Evolutionary conservation across 1,140 invertebrate genomes (phyloP), one percentile per base, ranked within the genome.

Genomic region (Ectropis grisescens): DNA sequence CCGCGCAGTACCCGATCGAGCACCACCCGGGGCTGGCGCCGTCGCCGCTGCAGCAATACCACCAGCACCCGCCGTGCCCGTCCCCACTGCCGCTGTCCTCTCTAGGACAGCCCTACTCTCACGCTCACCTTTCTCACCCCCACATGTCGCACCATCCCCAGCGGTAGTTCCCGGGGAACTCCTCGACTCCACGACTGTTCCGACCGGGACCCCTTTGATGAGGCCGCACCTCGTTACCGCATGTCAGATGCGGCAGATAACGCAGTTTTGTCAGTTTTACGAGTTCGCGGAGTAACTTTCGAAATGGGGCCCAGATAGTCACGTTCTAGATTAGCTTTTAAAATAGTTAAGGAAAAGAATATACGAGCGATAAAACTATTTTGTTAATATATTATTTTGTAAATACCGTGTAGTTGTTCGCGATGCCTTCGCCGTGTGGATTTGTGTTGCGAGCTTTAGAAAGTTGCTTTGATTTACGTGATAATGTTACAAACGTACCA

Each of bases 141-240:
- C 88, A 88, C 74, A 86, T 89, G 71, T 85, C 88, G 37, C 88
- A 83, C 67, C 89, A 91, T 65, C 85, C 88, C 26, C 90, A 91
- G 70, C 89, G 90, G 85, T 91, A 90, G 86, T 87, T 61, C 45
- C 37, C 46, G 60, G 58, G 52, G 61, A 53, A 64, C 58, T 76
- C 58, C 72, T 44, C 65, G 49, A 57, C 36, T 56, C 44, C 40
- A 47, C 49, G 54, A 53, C 54, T 58, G 54, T 54, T 53, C 50
- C 45, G 45, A n/a, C n/a, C n/a, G n/a, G n/a, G n/a, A n/a, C n/a
- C n/a, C n/a, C n/a, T n/a, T n/a, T n/a, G n/a, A n/a, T n/a, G n/a
- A n/a, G n/a, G n/a, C 19, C 4, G 4, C 19, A 22, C 9, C 19
- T 22, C 19, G 19, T 22, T 22, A 22, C 4, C 4, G 9, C 19